phyloP scores from a whole-genome alignment of 2,113 vertebrate genomes.

The Dipodomys merriami region DNA sequence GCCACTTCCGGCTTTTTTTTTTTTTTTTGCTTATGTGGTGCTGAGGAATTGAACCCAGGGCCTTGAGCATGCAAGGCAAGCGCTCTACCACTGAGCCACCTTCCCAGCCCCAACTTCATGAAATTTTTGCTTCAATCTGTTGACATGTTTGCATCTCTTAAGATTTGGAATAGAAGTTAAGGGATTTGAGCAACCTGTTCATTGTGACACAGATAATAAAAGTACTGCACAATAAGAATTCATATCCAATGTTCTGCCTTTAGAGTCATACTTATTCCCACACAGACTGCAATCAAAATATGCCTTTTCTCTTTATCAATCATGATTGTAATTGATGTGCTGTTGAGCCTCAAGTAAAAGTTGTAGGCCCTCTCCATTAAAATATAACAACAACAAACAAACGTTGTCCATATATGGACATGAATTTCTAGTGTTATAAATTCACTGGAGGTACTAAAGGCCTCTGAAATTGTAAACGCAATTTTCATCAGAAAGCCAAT shows the following conservation, averaged over 20 bases:
- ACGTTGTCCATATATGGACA: neutral
- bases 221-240: neutral
- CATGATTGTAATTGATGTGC: neutral
- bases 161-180: neutral
- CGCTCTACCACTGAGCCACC: no score
- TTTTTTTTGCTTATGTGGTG: no score
- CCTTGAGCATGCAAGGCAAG: no score
- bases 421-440: neutral
- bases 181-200: neutral
- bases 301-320: neutral
- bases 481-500: no score
- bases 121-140: neutral
- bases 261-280: neutral
- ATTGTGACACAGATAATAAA: neutral
- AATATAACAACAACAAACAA: neutral
- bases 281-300: neutral
- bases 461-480: no score
- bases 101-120: no score
- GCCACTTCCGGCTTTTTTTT: no score
- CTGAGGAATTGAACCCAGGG: no score
- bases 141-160: neutral
- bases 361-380: accelerated
- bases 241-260: neutral
- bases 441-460: neutral
- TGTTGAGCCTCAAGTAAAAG: neutral